These are phyloP conservation scores for Melangyna quadrimaculata DNA, from an alignment of 2,888 invertebrate genomes.

Conservation along the genomic window DNA sequence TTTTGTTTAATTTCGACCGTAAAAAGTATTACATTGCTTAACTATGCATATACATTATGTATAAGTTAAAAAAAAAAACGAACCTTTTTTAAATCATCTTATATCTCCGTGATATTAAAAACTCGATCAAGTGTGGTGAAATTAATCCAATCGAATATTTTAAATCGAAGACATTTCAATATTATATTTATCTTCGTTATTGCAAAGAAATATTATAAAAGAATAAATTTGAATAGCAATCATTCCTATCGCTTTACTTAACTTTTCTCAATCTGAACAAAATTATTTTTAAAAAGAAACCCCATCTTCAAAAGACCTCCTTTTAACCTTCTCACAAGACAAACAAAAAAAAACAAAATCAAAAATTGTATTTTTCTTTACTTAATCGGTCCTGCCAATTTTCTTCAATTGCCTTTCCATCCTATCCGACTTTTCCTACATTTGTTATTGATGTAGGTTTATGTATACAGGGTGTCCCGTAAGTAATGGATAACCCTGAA, in stretches of 20 bases:
- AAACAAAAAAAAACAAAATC: background rate
- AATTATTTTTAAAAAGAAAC: constrained; percentile 23
- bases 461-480: too few species aligned
- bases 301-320: constrained; percentile 5
- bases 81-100: background rate
- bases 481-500: too few species aligned
- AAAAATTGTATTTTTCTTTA: constrained; percentile 42
- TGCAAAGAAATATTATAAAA: background rate
- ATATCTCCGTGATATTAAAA: background rate
- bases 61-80: too few species aligned
- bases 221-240: constrained; percentile 5
- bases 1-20: too few species aligned
- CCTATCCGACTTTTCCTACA: background rate
- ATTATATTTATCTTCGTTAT: background rate
- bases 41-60: too few species aligned
- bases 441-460: too few species aligned
- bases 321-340: background rate
- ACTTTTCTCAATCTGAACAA: background rate
- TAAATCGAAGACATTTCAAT: background rate
- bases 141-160: background rate
- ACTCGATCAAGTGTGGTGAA: background rate
- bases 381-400: constrained; percentile 34
- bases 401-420: constrained; percentile 1
- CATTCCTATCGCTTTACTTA: background rate
- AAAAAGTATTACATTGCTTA: too few species aligned